Percentiles rank a stretch among this genome's conserved stretches.
Evolutionary conservation across 2,888 invertebrate species (phyloP).

Genomic region (Cataglyphis livida): DNA sequence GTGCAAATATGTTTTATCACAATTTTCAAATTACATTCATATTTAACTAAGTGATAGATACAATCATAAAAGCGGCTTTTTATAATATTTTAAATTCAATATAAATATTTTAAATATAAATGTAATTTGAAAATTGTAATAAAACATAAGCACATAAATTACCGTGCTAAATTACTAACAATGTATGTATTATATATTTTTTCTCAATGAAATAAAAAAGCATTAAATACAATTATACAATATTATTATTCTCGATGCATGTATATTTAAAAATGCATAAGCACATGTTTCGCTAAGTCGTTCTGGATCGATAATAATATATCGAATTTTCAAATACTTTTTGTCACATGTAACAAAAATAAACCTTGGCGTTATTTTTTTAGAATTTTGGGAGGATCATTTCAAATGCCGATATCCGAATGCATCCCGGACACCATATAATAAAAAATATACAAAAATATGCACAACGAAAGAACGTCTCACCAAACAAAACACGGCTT

Average conservation of each 20-base stretch:
- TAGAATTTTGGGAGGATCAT: constrained; percentile 98
- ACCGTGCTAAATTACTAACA: not conserved
- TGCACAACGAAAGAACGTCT: constrained; percentile 94
- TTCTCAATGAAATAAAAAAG: not conserved
- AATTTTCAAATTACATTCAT: too few species aligned
- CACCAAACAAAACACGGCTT: constrained; percentile 92
- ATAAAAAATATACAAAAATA: constrained; percentile 89
- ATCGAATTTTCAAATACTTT: not conserved
- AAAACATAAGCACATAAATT: too few species aligned
- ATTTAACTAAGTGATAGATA: too few species aligned
- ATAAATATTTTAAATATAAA: too few species aligned
- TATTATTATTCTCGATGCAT: not conserved
- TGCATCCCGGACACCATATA: constrained; percentile 93
- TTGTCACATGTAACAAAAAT: not conserved
- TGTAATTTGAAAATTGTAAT: too few species aligned
- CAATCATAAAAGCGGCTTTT: too few species aligned
- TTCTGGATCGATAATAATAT: not conserved
- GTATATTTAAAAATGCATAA: not conserved
- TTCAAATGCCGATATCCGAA: constrained; percentile 95
- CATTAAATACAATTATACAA: not conserved
- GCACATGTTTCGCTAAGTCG: not conserved
- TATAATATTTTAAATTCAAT: too few species aligned
- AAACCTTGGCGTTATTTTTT: constrained; percentile 75
- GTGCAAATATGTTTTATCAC: too few species aligned
- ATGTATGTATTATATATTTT: not conserved